These are phyloP conservation scores for Nerophis ophidion DNA, from an alignment of 2,113 vertebrate genomes.

Conservation along the genomic window DNA sequence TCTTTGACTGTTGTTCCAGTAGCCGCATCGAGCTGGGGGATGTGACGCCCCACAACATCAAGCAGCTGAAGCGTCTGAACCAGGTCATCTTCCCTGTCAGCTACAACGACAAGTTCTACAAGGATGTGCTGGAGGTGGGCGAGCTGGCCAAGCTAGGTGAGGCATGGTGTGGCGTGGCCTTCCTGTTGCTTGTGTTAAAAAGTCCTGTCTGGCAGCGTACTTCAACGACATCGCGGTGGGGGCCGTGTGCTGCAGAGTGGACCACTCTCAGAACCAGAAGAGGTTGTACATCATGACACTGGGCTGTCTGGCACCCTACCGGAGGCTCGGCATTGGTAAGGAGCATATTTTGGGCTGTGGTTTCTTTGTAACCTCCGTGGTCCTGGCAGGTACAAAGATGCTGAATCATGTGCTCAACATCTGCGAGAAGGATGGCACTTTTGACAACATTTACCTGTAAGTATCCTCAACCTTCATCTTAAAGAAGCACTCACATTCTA, in stretches of 20 bases:
- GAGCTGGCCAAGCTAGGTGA: conserved; percentile 97
- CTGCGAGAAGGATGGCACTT: conserved; percentile 99
- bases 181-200: too few relatives aligned
- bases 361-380: conserved; percentile 8
- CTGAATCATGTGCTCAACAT: conserved; percentile 99
- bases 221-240: conserved; percentile 99
- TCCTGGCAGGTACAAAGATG: conserved; percentile 91
- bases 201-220: conserved; percentile 77
- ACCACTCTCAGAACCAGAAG: conserved; percentile 99
- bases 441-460: conserved; percentile 99
- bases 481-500: not conserved
- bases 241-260: conserved; percentile 97
- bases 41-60: conserved; percentile 99
- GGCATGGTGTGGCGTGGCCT: not conserved
- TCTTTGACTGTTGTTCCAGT: too few relatives aligned
- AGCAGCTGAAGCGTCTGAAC: conserved; percentile 97
- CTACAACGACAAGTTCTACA: conserved; percentile 99
- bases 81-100: conserved; percentile 99
- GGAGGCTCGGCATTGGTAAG: conserved; percentile 97
- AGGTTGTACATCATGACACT: conserved; percentile 99
- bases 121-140: conserved; percentile 97
- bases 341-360: not conserved
- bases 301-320: conserved; percentile 96
- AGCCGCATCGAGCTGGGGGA: conserved; percentile 32
- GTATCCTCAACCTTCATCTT: conserved; percentile 50